Evolutionary conservation across 2,797 vertebrate genomes (phyloP), one percentile per base, ranked within the genome.

Genomic region (Cyclopterus lumpus): DNA sequence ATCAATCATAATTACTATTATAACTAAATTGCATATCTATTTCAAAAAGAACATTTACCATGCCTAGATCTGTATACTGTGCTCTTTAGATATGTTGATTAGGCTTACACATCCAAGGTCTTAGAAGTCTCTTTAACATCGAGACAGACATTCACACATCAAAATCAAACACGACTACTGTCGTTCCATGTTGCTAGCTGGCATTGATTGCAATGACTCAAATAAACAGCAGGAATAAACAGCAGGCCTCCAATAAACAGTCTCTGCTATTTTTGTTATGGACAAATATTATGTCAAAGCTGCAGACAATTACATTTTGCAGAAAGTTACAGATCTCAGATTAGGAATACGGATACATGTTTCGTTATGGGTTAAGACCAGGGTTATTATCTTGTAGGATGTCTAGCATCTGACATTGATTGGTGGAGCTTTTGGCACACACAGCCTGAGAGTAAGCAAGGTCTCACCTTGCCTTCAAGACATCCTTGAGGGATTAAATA

Each of bases 401-500:
- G 22, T 9, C 30, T 62, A 49, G 3, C 40, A 53, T 57, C 66
- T 66, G 75, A 69, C 49, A 20, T 67, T 79, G 83, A 78, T 61
- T 15, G 36, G 64, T 69, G 64, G 60, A 58, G 58, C n/a, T 34
- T 67, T 49, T 46, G 59, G 24, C 61, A 26, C 22, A 51, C 46
- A 64, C 42, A 77, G 34, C 6, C 57, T 66, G 73, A 55, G 48
- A 75, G 42, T 40, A 20, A 73, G 49, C 38, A 51, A 32, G 3
- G 59, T 68, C 30, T 65, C 62, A 53, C 48, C 34, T 80, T 48
- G 38, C 70, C 64, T 84, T 44, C 53, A 26, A 73, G 51, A 46
- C 61, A 76, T 22, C 72, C 62, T 71, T 61, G 20, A 80, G 53
- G 67, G 36, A 55, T 62, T 48, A 67, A 78, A 67, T 49, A 40